Conservation (phyloP, 2,888 invertebrate genomes). For the Laspeyria flexula region DNA sequence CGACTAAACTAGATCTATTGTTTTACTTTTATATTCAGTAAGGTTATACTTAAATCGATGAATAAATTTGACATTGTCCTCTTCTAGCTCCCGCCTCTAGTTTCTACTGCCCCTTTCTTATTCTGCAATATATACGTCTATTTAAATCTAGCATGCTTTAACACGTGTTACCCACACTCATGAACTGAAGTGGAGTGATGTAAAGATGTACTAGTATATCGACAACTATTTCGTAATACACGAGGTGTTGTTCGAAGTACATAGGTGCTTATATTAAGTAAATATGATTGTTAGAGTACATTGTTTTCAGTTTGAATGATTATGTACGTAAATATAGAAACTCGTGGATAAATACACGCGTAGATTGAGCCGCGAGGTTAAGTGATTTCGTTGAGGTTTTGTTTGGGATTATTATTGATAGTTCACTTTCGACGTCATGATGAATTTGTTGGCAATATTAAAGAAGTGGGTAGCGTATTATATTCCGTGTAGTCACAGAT, state of each 20-base stretch:
- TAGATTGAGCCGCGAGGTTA: background rate
- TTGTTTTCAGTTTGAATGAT: constrained; percentile 3
- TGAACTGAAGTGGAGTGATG: background rate
- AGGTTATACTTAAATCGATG: no score
- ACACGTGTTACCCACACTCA: background rate
- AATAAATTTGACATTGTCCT: no score
- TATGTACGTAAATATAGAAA: background rate
- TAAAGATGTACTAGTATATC: background rate
- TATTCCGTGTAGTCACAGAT: no score
- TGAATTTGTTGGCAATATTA: no score
- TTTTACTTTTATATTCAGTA: no score
- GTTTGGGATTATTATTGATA: background rate
- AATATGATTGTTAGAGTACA: background rate
- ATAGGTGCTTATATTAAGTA: background rate
- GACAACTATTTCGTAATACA: constrained; percentile 1
- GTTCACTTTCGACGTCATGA: no score
- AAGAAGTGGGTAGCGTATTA: no score
- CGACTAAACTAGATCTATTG: no score
- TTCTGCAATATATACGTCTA: no score
- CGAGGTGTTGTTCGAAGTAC: constrained; percentile 1
- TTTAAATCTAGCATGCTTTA: background rate
- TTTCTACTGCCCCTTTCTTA: no score
- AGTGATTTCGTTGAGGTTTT: background rate
- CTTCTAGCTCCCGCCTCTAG: no score
- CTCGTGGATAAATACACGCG: background rate